Evolutionary conservation across 2,113 vertebrate species (phyloP).

Genomic region (Colistium nudipinnis): DNA sequence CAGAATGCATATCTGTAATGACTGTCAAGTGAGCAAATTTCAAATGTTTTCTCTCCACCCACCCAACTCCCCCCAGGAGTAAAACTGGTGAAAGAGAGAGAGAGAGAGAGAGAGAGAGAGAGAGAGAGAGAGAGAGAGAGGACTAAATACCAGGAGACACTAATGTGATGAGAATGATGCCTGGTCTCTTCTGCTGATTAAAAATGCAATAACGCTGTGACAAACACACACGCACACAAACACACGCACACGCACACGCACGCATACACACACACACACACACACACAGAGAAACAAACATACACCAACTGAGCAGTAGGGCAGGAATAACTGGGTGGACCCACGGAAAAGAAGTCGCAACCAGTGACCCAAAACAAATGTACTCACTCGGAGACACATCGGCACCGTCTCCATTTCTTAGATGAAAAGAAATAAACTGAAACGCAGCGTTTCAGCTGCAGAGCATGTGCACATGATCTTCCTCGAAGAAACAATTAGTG

Average conservation of each 20-base stretch:
- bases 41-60: constrained; percentile 67
- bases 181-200: constrained; percentile 72
- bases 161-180: constrained; percentile 79
- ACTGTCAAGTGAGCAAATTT: constrained; percentile 77
- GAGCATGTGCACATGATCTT: constrained; percentile 19
- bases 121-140: constrained; percentile 24
- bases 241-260: background rate
- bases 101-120: constrained; percentile 21
- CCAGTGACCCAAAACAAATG: constrained; percentile 37
- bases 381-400: constrained; percentile 20
- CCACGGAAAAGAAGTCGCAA: constrained; percentile 27
- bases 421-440: constrained; percentile 30
- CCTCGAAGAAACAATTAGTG: constrained; percentile 51
- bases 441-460: constrained; percentile 1
- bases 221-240: constrained; percentile 18
- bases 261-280: too few species aligned
- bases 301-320: constrained; percentile 20
- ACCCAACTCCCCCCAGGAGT: constrained; percentile 40
- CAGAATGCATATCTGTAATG: constrained; percentile 72
- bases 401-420: constrained; percentile 16
- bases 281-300: background rate
- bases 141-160: constrained; percentile 74
- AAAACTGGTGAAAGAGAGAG: constrained; percentile 24
- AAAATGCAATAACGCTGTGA: constrained; percentile 69
- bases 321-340: constrained; percentile 21